phyloP scores from a whole-genome alignment of 1,140 invertebrate species.

The Sitophilus oryzae region DNA sequence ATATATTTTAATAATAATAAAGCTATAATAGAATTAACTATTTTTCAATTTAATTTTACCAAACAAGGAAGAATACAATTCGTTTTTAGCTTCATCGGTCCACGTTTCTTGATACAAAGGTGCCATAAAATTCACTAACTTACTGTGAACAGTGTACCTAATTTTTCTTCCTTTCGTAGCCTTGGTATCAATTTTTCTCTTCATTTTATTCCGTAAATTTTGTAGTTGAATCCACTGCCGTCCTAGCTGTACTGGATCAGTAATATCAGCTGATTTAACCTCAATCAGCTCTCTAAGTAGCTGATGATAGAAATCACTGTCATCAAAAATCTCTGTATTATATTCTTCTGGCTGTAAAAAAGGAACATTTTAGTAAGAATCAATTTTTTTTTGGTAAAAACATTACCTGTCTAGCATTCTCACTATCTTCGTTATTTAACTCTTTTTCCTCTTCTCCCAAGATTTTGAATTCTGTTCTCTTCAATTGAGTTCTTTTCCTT shows the following conservation, averaged over 20 bases:
- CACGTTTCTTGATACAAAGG: slow-evolving; percentile 63
- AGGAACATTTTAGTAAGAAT: slow-evolving; percentile 40
- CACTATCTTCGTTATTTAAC: slow-evolving; percentile 34
- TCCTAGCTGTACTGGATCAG: slow-evolving; percentile 73
- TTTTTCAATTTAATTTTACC: slow-evolving; percentile 43
- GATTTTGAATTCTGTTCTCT: slow-evolving; percentile 68
- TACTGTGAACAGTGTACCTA: slow-evolving; percentile 83
- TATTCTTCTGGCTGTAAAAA: slow-evolving; percentile 52
- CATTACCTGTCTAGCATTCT: slow-evolving; percentile 7
- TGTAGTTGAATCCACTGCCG: slow-evolving; percentile 87
- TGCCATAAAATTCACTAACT: slow-evolving; percentile 92
- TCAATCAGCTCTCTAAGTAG: slow-evolving; percentile 88
- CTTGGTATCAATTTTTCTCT: slow-evolving; percentile 82
- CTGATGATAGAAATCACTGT: slow-evolving; percentile 95
- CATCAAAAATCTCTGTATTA: slow-evolving; percentile 88
- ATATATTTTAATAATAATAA: no score
- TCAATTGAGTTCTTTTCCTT: slow-evolving; percentile 72
- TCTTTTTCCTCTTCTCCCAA: slow-evolving; percentile 50
- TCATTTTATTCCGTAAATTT: slow-evolving; percentile 83
- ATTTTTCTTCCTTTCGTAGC: slow-evolving; percentile 89
- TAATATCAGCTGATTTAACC: slow-evolving; percentile 73
- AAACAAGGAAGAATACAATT: slow-evolving; percentile 79
- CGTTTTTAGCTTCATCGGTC: slow-evolving; percentile 72
- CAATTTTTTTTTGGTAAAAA: background rate
- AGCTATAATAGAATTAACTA: background rate